Evolutionary conservation across 2,797 vertebrate genomes (phyloP), one percentile per base, ranked within the genome.

Genomic region (Leucoraja ocellata): DNA sequence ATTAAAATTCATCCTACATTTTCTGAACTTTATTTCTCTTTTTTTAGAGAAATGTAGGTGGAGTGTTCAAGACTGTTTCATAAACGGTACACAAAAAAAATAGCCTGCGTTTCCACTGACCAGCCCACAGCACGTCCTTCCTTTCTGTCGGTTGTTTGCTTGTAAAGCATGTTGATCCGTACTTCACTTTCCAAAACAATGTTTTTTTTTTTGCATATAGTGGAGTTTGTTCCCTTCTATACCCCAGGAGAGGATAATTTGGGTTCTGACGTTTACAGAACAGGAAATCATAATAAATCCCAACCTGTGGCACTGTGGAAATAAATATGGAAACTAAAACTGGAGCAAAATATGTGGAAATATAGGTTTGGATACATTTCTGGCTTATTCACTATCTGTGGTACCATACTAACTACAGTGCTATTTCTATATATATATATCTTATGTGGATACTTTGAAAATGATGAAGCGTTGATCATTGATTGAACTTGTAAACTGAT

Each of bases 281-380:
- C n/a, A 86, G 83, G 83, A 65, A 63, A 86, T 86, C 25, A 86
- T 63, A 11, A 63, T 28, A 54, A 63, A 58, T 18, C 83, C 58
- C 28, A 86, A 2, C 83, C 63, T 86, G 25, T 8, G 61, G 8
- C 28, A 63, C n/a, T 65, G 32, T 32, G 83, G 83, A 63, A 86
- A 86, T 28, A 32, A 65, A 65, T 8, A 65, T 65, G 58, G 58
- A 63, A 86, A 86, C 58, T 63, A 65, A 63, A 54, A 32, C n/a
- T 63, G 58, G 58, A 86, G 28, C 54, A 86, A 86, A 86, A 63
- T 63, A 86, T 86, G 13, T 86, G 83, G 83, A 65, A 32, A 65
- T 84, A n/a, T 54, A 84, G 54, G 10, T 84, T 84, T 61, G 63
- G 28, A 65, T 86, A 28, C 32, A 65, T 32, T 86, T 32, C n/a